Evolutionary conservation across 2,113 vertebrate species (phyloP), one percentile per base, ranked within the genome.

Genomic region (Sapajus apella): DNA sequence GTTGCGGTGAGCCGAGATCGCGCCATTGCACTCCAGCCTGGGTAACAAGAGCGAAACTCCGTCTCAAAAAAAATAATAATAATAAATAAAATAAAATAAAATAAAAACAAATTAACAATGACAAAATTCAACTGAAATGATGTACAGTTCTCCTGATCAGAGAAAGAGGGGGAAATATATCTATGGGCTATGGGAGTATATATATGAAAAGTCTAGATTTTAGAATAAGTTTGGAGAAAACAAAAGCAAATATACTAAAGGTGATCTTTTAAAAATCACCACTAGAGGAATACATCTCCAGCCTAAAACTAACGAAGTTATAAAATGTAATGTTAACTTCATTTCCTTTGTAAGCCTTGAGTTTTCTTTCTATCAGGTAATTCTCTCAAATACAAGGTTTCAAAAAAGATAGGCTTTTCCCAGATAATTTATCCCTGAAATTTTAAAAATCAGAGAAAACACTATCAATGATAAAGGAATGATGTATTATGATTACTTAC

Each of bases 361-460:
- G 61, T 75, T 91, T 90, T 25, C 18, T 91, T 88, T 88, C 66
- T 68, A 73, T 37, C 21, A 70, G 32, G 17, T 45, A 76, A 77
- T 58, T 56, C 61, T 91, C 47, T 86, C 76, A 87, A 89, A 40
- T 40, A 11, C n/a, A 6, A 94, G 86, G 14, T 90, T 86, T 16
- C 37, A 91, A 83, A 85, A 92, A 81, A 79, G 30, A 94, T 20
- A 8, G 66, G n/a, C 16, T 95, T 79, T 94, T 85, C 35, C 37
- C 72, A 95, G 92, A 84, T 82, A 91, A 97, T 37, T n/a, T 87
- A 50, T 32, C 20, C n/a, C n/a, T 76, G 35, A 88, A 89, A 91
- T 82, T 89, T 73, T 84, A 84, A 87, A 95, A 87, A 66, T 86
- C 30, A 96, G 45, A 95, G 43, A 61, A 94, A 94, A 32, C 20